Percentiles rank a stretch among this genome's conserved stretches.
phyloP scores from a whole-genome alignment of 2,113 vertebrate genomes.

The Aythya baeri region DNA sequence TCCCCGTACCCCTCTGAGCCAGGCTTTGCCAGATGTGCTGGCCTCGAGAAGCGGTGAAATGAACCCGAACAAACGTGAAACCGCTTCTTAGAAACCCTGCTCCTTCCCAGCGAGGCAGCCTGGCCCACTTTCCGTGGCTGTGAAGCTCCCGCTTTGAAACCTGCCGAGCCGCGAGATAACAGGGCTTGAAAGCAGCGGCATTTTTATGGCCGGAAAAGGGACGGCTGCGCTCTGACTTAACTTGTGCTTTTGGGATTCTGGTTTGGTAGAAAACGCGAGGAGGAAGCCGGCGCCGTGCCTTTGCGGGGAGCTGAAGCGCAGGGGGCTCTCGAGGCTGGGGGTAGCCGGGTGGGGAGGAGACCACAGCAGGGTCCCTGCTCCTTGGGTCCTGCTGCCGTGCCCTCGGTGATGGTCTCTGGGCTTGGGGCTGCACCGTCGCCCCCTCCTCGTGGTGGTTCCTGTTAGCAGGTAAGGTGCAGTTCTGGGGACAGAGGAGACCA shows the following conservation, averaged over 20 bases:
- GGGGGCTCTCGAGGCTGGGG: not conserved
- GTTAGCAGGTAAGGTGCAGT: not conserved
- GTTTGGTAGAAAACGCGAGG: not conserved
- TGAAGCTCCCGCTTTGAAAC: slow-evolving; percentile 68
- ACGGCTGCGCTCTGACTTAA: slow-evolving; percentile 45
- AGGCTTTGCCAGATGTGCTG: slow-evolving; percentile 44
- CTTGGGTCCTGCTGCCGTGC: too few species aligned
- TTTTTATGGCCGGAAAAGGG: slow-evolving; percentile 42
- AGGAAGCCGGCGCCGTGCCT: not conserved
- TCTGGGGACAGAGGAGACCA: too few species aligned
- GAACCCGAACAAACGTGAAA: not conserved
- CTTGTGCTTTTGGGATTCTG: not conserved
- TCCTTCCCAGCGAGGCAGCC: slow-evolving; percentile 12
- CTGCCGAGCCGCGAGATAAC: slow-evolving; percentile 41
- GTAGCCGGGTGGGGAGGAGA: not conserved
- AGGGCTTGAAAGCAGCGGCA: slow-evolving; percentile 40
- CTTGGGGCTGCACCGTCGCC: not conserved
- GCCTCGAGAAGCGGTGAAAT: slow-evolving; percentile 33
- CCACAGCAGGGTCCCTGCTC: not conserved
- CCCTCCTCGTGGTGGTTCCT: not conserved
- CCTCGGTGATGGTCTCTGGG: not conserved
- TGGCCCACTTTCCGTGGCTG: slow-evolving; percentile 51
- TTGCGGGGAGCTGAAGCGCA: not conserved
- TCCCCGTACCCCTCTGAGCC: not conserved
- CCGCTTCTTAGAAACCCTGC: not conserved